Base-by-base conservation (phyloP, 2,888 invertebrate genomes). In the Archips xylosteana region DNA sequence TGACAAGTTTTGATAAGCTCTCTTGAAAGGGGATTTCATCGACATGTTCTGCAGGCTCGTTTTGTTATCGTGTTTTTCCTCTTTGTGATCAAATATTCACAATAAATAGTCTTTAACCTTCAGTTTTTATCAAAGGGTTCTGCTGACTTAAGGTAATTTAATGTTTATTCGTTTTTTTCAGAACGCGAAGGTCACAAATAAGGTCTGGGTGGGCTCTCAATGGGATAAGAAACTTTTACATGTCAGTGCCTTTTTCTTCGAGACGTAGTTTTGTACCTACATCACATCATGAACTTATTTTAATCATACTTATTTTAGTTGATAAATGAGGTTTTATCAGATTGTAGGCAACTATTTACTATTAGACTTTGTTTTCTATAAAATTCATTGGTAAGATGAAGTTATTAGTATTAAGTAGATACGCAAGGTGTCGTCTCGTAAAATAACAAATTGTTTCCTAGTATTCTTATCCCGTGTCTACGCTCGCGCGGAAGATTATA, bases 11-110 rank as follows among this genome's bases (percentile, higher is more conserved):
- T 76, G 67, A 68, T 78, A 81, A 78, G 72, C 75, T 74, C 62
- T 74, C 76, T 76, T 73, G 75, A 77, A 79, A 78, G 62, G 76
- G 76, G 78, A 77, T 75, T 77, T 70, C 66, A 76, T 65, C 67
- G 73, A 72, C 76, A 71, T 65, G 49, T 71, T 65, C 57, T 45
- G 47, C n/a, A 57, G 23, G 64, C 54, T 10, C 39, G 47, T 23
- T 60, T 12, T 76, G 79, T 74, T 70, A 61, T 75, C 70, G 75
- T 82, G 75, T 59, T 72, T 65, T 32, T 15, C 42, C 42, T 71
- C 49, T 59, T 63, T 63, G 32, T 71, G 66, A 71, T 71, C 66
- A 61, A 66, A 71, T 32, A 61, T 71, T 66, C 51, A 54, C 42
- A 66, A 66, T 65, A 39, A 23, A 66, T 15, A 66, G 61, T 66